These are phyloP conservation scores for Agelaius phoeniceus DNA, from an alignment of 2,113 vertebrate species.

Conservation along the genomic window DNA sequence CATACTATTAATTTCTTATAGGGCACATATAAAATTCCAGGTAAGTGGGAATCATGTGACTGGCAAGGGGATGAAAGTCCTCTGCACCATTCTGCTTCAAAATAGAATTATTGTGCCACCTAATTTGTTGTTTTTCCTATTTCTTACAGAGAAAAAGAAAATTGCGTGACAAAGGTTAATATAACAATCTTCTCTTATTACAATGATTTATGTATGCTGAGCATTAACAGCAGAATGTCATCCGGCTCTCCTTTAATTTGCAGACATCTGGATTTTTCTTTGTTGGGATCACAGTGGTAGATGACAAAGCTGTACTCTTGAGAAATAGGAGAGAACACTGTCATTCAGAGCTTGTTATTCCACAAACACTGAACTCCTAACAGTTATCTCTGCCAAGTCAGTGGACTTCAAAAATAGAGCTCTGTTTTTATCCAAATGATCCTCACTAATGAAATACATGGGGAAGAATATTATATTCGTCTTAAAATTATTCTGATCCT, in stretches of 20 bases:
- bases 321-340: conserved; percentile 62
- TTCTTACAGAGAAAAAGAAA: conserved; percentile 71
- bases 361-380: conserved; percentile 31
- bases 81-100: conserved; percentile 50
- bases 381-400: conserved; percentile 48
- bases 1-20: conserved; percentile 7
- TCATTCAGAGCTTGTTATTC: conserved; percentile 60
- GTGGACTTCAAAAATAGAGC: conserved; percentile 67
- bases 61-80: conserved; percentile 10
- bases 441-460: conserved; percentile 63
- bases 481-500: conserved; percentile 49
- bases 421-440: conserved; percentile 69
- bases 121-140: conserved; percentile 68
- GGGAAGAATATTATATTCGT: conserved; percentile 52
- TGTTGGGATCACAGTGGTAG: conserved; percentile 73
- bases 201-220: conserved; percentile 83
- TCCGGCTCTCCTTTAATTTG: conserved; percentile 74
- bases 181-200: conserved; percentile 78
- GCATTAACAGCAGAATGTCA: conserved; percentile 78
- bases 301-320: conserved; percentile 68
- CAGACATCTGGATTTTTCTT: conserved; percentile 72
- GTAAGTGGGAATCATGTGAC: background rate
- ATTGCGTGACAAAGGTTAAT: conserved; percentile 75
- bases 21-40: background rate
- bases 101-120: conserved; percentile 45